phyloP scores from a whole-genome alignment of 2,113 vertebrate genomes.

The Indicator indicator region DNA sequence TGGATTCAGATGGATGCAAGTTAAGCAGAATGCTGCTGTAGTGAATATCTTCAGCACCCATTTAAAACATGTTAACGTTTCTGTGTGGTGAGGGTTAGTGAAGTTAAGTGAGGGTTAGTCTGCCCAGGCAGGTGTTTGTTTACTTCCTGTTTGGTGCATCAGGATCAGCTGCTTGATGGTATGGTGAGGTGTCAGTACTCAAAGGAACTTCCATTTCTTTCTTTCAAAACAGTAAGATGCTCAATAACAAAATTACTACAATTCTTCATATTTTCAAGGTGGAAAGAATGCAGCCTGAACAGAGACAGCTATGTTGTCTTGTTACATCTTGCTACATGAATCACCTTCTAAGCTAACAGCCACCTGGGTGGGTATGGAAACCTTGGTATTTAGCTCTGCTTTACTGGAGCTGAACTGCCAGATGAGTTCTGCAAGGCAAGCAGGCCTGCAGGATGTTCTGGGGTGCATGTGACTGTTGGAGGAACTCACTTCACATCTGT shows the following conservation, averaged over 20 bases:
- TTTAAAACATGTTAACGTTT: background rate
- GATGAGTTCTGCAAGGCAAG: rapidly evolving
- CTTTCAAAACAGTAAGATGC: background rate
- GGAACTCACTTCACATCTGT: background rate
- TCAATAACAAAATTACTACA: background rate
- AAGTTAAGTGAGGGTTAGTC: background rate
- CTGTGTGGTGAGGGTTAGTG: background rate
- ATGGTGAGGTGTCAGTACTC: background rate
- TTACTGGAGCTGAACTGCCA: background rate
- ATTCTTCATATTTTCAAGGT: background rate
- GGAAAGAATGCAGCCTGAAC: background rate
- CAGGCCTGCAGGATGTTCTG: background rate
- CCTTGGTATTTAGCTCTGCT: background rate
- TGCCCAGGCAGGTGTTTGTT: background rate
- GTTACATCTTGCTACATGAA: background rate
- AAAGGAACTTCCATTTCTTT: background rate
- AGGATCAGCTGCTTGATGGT: background rate
- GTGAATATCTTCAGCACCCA: background rate
- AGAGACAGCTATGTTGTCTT: background rate
- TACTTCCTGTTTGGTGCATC: background rate
- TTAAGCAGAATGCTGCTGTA: background rate
- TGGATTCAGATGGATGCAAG: background rate
- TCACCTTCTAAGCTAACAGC: background rate
- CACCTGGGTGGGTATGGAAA: background rate
- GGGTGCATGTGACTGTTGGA: background rate